A percentile compares a stretch with the other conserved stretches of the same genome.
Evolutionary conservation across 2,113 vertebrate genomes (phyloP).

Genomic region (Ranitomeya variabilis): DNA sequence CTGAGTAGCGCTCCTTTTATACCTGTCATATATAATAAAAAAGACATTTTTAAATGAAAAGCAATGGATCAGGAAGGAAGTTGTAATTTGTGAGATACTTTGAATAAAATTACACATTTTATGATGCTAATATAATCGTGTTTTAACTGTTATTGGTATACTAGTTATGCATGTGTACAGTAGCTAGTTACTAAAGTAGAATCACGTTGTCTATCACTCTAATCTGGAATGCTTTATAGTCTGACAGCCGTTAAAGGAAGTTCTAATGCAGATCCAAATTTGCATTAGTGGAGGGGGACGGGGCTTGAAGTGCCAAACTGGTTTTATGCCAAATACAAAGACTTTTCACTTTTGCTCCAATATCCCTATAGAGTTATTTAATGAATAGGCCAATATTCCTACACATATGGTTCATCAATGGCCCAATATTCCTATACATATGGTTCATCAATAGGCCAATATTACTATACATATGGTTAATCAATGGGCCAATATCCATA

Average conservation of each 20-base stretch:
- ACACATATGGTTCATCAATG: too few relatives aligned
- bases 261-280: too few relatives aligned
- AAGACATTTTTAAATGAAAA: conserved; percentile 5
- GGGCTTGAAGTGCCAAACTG: too few relatives aligned
- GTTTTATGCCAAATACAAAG: too few relatives aligned
- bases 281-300: too few relatives aligned
- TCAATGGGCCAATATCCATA: too few relatives aligned
- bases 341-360: too few relatives aligned
- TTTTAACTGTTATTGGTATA: not conserved
- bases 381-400: too few relatives aligned
- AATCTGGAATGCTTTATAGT: not conserved
- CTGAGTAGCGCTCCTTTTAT: conserved; percentile 24
- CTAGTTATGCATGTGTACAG: not conserved
- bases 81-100: not conserved
- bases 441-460: too few relatives aligned
- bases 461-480: too few relatives aligned
- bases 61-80: not conserved
- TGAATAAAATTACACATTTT: conserved; percentile 2
- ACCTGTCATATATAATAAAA: conserved; percentile 37
- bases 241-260: not conserved
- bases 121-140: not conserved
- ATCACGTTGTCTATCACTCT: not conserved
- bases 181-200: not conserved
- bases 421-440: too few relatives aligned
- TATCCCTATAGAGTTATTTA: too few relatives aligned